Base-by-base conservation (phyloP, 2,113 vertebrate genomes). In the Patagioenas fasciata region DNA sequence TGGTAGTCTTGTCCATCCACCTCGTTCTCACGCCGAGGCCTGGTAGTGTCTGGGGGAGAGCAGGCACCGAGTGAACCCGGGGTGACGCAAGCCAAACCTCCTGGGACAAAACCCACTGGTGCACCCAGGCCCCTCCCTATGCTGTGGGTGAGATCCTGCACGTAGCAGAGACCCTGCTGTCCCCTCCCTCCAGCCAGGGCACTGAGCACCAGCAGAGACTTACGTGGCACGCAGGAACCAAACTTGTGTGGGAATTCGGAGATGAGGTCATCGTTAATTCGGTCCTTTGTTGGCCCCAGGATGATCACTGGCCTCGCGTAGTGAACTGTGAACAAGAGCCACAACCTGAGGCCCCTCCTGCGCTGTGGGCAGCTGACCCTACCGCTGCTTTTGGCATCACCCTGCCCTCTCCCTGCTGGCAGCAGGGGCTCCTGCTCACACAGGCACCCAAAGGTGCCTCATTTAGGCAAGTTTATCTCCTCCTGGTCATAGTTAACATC, bases 171-270 rank as follows among this genome's bases (percentile, higher is more conserved):
- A 21, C n/a, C 16, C 36, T 9, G 1, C 51, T 11, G 3, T 61
- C 38, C 73, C 34, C 29, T 67, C 62, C 77, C 74, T 60, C 44
- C 56, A 58, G 42, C 72, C 28, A 58, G 15, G 69, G 31, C 51
- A 31, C 67, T 0, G 3, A 71, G 54, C 0, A 0, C 48, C 7
- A 10, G 50, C 73, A 6, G 61, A 64, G 32, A 98, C 99, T 99
- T 97, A 99, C 99, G 99, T 80, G 99, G 99, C 93, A 99, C 99
- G 15, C 99, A 99, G 94, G 99, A 99, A 93, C 99, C 99, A 97
- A 99, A 99, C 97, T 99, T 99, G 98, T 99, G 99, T 6, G 99
- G 99, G 60, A 99, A 99, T 97, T 99, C 99, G 0, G 99, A 99
- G 97, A 99, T 99, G 97, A 99, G 99, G 98, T 99, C 99, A 20